Conservation (phyloP, 2,888 invertebrate species). For the Odontocerum albicorne region DNA sequence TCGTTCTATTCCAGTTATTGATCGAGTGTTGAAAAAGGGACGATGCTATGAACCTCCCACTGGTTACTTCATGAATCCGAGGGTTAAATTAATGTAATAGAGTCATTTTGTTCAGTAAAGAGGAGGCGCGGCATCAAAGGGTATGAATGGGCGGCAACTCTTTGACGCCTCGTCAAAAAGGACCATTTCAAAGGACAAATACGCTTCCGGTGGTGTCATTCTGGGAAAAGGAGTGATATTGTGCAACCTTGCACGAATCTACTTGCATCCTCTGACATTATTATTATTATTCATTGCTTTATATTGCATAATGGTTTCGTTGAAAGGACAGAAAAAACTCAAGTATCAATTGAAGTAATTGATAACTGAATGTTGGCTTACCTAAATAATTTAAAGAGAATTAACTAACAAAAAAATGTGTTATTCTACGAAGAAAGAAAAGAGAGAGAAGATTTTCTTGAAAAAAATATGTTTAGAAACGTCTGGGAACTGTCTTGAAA, state of each 20-base stretch:
- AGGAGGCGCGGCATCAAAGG: conserved; percentile 14
- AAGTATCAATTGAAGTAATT: too few relatives aligned
- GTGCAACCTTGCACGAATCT: conserved; percentile 9
- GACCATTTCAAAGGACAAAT: conserved; percentile 16
- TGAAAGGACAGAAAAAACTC: too few relatives aligned
- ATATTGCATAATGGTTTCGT: too few relatives aligned
- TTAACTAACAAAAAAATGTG: too few relatives aligned
- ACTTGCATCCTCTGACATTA: conserved; percentile 9
- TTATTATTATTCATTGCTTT: too few relatives aligned
- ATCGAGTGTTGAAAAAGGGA: conserved; percentile 33
- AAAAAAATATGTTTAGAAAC: too few relatives aligned
- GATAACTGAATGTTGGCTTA: too few relatives aligned
- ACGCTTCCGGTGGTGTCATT: conserved; percentile 26
- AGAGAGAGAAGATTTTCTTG: too few relatives aligned
- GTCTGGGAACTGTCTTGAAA: too few relatives aligned
- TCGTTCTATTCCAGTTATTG: conserved; percentile 23
- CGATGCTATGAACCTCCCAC: conserved; percentile 23
- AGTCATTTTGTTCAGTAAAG: conserved; percentile 5
- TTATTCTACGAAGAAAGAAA: too few relatives aligned
- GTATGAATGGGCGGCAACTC: conserved; percentile 35
- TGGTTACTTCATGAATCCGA: conserved; percentile 3
- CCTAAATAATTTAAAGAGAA: too few relatives aligned
- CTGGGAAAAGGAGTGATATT: conserved; percentile 16
- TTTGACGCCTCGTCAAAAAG: conserved; percentile 30
- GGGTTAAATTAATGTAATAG: conserved; percentile 21